These are phyloP conservation scores for Tetrapedia diversipes DNA, from an alignment of 2,888 invertebrate species.

Conservation along the genomic window DNA sequence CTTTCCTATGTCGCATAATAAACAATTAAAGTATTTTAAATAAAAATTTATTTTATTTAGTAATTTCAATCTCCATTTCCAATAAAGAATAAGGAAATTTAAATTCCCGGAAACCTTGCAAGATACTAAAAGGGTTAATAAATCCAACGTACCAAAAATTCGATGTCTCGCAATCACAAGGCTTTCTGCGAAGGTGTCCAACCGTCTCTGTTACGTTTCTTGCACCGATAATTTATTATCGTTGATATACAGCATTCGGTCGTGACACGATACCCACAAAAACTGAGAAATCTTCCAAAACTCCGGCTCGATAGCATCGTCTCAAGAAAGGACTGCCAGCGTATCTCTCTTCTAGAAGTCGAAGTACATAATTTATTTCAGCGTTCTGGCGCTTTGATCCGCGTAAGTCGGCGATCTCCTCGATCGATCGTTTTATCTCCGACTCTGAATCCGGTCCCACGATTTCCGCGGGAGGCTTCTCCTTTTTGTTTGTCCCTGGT, in stretches of 20 bases:
- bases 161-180: too few species aligned
- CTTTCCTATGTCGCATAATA: too few species aligned
- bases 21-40: too few species aligned
- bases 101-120: too few species aligned
- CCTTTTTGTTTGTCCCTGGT: conserved; percentile 18
- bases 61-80: too few species aligned
- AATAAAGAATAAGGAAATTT: too few species aligned
- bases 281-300: background rate
- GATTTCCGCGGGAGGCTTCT: background rate
- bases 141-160: too few species aligned
- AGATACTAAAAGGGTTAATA: too few species aligned
- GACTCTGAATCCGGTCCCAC: background rate
- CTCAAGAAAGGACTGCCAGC: background rate
- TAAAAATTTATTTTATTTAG: too few species aligned
- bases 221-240: too few species aligned
- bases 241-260: background rate
- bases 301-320: background rate
- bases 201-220: too few species aligned
- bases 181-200: too few species aligned
- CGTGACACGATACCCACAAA: background rate
- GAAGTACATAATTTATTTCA: background rate
- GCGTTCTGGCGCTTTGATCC: background rate
- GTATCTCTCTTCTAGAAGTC: background rate
- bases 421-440: conserved; percentile 22
- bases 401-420: conserved; percentile 8